These are phyloP conservation scores for Peromyscus attwateri DNA, from an alignment of 2,797 vertebrate species.

Conservation along the genomic window DNA sequence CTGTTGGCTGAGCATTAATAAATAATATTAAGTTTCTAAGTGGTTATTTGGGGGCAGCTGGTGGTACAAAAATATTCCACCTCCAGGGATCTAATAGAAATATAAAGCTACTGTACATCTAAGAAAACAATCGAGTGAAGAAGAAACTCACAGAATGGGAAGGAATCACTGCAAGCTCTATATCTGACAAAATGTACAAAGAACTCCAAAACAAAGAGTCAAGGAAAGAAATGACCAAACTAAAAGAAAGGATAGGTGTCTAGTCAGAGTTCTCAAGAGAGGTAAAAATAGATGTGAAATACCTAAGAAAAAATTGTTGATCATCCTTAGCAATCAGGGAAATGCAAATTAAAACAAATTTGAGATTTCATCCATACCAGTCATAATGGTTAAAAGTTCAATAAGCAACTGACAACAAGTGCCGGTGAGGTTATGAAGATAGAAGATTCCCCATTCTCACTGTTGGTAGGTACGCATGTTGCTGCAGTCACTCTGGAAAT, in stretches of 20 bases:
- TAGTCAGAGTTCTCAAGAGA: not conserved
- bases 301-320: not conserved
- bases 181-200: not conserved
- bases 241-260: not conserved
- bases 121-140: not conserved
- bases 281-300: not conserved
- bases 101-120: too few relatives aligned
- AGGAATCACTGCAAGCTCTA: not conserved
- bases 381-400: not conserved
- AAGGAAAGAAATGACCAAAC: not conserved
- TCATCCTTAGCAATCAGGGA: not conserved
- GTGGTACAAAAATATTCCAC: too few relatives aligned
- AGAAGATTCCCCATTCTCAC: too few relatives aligned
- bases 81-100: not conserved
- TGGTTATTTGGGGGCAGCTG: too few relatives aligned
- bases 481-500: not conserved
- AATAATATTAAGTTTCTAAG: too few relatives aligned
- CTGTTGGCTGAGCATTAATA: too few relatives aligned
- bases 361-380: not conserved
- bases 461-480: not conserved
- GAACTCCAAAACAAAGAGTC: not conserved
- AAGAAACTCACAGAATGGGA: not conserved
- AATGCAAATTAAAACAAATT: not conserved
- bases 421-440: not conserved
- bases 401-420: not conserved